phyloP scores from a whole-genome alignment of 2,888 invertebrate genomes.

The Apocheima hispidaria region DNA sequence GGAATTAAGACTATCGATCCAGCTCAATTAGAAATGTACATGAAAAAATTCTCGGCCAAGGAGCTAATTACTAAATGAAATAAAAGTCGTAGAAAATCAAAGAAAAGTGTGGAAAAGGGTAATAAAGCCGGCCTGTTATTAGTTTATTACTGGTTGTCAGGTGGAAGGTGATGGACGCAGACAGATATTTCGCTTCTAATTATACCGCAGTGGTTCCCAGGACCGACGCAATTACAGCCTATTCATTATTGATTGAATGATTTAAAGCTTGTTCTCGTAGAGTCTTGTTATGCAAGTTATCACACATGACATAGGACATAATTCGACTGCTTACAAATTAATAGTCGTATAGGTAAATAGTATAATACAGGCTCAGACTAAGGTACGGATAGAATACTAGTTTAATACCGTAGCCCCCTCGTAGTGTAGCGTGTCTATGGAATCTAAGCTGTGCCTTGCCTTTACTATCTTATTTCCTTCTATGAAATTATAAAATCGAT shows the following conservation, averaged over 20 bases:
- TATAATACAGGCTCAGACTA: background rate
- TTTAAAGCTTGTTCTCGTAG: conserved; percentile 6
- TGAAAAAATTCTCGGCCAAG: conserved; percentile 56
- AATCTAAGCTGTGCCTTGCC: no score
- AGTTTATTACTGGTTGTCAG: conserved; percentile 74
- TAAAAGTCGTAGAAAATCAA: conserved; percentile 76
- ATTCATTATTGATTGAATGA: conserved; percentile 37
- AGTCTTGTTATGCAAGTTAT: background rate
- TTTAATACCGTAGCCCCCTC: no score
- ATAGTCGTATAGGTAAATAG: background rate
- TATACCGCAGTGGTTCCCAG: conserved; percentile 49
- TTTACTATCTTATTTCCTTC: no score
- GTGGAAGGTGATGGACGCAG: conserved; percentile 66
- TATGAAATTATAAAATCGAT: no score
- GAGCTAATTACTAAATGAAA: conserved; percentile 69
- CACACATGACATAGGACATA: background rate
- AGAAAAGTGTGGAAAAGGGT: conserved; percentile 78
- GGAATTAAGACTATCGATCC: conserved; percentile 29
- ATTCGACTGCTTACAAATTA: background rate
- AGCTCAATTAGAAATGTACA: conserved; percentile 43
- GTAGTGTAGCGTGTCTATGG: no score
- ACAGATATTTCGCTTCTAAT: conserved; percentile 60
- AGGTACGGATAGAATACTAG: background rate
- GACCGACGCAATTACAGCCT: conserved; percentile 31
- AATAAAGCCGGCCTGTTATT: conserved; percentile 70